Evolutionary conservation across 1,140 invertebrate species (phyloP), one percentile per base, ranked within the genome.

Genomic region (Bursaphelenchus mucronatus): DNA sequence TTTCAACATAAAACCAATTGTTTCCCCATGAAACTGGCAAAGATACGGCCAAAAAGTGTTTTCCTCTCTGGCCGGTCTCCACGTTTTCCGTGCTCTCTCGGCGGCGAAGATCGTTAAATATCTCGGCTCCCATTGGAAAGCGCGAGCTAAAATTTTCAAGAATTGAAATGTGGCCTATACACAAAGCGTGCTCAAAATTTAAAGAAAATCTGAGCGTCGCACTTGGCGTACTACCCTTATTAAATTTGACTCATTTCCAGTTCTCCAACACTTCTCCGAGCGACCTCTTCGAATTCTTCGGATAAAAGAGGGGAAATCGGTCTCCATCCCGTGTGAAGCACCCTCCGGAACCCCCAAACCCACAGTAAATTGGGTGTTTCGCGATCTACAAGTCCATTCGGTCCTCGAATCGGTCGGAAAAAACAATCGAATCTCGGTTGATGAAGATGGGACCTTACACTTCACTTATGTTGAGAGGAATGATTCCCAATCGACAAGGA

Each of bases 321-420:
- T 89, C 82, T 89, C 90, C 74, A 80, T 96, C 41, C 87, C 87
- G 0, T 96, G 92, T 78, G 87, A 90, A 76, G 90, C 92, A 2
- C 92, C 92, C 0, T 90, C 92, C 78, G 92, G 92, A 74, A 94
- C 90, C 86, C 92, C 92, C 3, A 92, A 90, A 80, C 92, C 92
- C 0, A 89, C 87, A 55, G 90, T 96, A 0, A 90, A 93, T 80
- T 96, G 92, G 92, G 86, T 94, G 72, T 63, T 57, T 43, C 61
- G 63, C 53, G 73, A 68, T 40, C 41, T 57, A n/a, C 56, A 74
- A 10, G 54, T 68, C 17, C 44, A 68, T 4, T 62, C 63, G 15
- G 71, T 74, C 3, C 69, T 74, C 15, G 71, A 74, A 52, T 74
- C 71, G 2, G 67, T 73, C 58, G 17, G 55, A 19, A 39, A 40